Conservation (phyloP, 2,888 invertebrate species). For the Belgica antarctica region DNA sequence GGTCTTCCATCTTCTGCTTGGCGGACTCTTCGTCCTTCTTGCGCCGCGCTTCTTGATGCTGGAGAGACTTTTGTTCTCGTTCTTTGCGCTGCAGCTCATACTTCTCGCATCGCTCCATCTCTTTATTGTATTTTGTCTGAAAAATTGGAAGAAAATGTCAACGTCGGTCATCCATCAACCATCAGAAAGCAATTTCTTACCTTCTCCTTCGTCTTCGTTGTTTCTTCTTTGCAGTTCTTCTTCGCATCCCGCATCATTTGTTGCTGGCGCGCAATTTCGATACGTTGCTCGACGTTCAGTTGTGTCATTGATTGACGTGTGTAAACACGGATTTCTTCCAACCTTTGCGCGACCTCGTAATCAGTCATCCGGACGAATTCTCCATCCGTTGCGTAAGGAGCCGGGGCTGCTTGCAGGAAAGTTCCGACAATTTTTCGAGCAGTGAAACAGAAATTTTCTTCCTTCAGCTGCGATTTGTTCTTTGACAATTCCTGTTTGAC, state of each 20-base stretch:
- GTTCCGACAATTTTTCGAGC: conserved; percentile 86
- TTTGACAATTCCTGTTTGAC: conserved; percentile 16
- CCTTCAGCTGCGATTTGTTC: conserved; percentile 49
- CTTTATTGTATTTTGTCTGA: conserved; percentile 56
- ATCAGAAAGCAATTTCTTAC: conserved; percentile 47
- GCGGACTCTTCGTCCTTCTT: conserved; percentile 83
- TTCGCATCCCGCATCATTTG: conserved; percentile 75
- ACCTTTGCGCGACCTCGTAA: conserved; percentile 72
- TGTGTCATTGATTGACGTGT: conserved; percentile 60
- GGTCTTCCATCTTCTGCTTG: conserved; percentile 79
- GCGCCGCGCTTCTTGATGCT: conserved; percentile 74
- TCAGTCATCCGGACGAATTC: conserved; percentile 77
- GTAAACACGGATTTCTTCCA: conserved; percentile 67
- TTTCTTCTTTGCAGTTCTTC: conserved; percentile 67
- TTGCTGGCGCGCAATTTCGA: conserved; percentile 70
- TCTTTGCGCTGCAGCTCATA: conserved; percentile 80
- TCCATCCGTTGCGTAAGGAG: conserved; percentile 62
- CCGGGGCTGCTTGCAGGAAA: conserved; percentile 76
- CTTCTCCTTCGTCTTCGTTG: conserved; percentile 59
- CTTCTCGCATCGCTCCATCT: conserved; percentile 75
- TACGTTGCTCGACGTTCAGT: conserved; percentile 71
- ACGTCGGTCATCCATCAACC: neutral
- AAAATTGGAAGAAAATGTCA: conserved; percentile 21
- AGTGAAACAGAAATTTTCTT: conserved; percentile 91
- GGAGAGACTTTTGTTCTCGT: conserved; percentile 78